Percentiles rank a stretch among this genome's conserved stretches.
Evolutionary conservation across 2,888 invertebrate genomes (phyloP).

Genomic region (Chouioia cunea): DNA sequence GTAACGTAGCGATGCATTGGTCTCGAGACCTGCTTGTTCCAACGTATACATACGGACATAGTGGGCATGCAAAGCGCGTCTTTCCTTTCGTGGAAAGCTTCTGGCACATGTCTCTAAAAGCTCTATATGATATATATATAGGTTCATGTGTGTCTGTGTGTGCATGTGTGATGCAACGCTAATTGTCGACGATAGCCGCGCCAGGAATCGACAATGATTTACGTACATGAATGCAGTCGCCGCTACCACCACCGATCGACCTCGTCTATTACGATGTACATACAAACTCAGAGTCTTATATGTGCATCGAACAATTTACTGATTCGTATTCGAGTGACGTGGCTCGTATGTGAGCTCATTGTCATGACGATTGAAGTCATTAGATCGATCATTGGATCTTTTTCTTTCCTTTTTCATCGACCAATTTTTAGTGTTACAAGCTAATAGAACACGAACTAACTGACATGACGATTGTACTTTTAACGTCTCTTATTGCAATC

Average conservation of each 20-base stretch:
- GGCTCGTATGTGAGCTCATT: background rate
- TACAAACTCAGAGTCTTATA: background rate
- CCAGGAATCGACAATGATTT: slow-evolving; percentile 42
- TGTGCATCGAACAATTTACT: no score
- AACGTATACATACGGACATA: slow-evolving; percentile 15
- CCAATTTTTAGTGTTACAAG: no score
- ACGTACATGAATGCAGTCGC: slow-evolving; percentile 12
- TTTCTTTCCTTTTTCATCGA: background rate
- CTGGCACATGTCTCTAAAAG: slow-evolving; percentile 24
- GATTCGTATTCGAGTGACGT: no score
- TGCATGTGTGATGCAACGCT: slow-evolving; percentile 7
- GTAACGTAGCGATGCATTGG: slow-evolving; percentile 39
- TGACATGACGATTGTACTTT: no score
- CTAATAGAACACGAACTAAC: no score
- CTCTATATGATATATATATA: no score
- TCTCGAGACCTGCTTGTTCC: slow-evolving; percentile 59
- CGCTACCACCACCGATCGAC: slow-evolving; percentile 9
- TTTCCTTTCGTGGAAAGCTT: slow-evolving; percentile 59
- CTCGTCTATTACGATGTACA: slow-evolving; percentile 35
- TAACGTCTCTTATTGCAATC: no score
- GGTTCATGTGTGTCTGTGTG: background rate
- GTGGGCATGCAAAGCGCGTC: slow-evolving; percentile 59
- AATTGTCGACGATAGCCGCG: slow-evolving; percentile 34
- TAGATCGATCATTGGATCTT: slow-evolving; percentile 25
- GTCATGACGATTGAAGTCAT: slow-evolving; percentile 25